phyloP scores from a whole-genome alignment of 2,113 vertebrate species.

The Tretioscincus oriximinensis region DNA sequence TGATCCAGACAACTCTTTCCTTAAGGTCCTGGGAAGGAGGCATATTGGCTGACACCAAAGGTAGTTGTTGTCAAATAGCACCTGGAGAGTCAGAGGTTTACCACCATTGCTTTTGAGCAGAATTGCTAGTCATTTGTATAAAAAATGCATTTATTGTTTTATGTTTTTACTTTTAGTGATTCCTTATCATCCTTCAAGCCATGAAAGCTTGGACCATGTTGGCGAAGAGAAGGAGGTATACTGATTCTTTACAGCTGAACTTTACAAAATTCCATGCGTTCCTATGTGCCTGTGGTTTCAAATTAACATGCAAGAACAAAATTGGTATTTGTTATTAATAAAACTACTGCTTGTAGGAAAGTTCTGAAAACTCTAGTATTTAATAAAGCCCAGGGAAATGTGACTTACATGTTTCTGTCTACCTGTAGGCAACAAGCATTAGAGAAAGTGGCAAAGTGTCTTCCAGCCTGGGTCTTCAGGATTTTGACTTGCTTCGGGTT shows the following conservation, averaged over 20 bases:
- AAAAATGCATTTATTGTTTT: not conserved
- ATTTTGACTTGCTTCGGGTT: constrained; percentile 95
- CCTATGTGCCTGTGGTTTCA: not conserved
- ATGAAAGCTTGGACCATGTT: constrained; percentile 90
- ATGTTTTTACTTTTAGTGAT: constrained; percentile 70
- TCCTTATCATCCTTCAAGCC: constrained; percentile 88
- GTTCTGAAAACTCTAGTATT: not conserved
- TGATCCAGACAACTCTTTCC: too few relatives aligned
- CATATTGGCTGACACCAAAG: too few relatives aligned
- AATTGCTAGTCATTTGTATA: not conserved
- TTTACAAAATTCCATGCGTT: constrained; percentile 52
- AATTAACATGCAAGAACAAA: not conserved
- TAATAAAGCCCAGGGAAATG: not conserved
- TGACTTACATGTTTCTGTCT: not conserved
- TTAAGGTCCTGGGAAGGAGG: too few relatives aligned
- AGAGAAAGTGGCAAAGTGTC: constrained; percentile 91
- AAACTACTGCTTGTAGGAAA: constrained; percentile 1
- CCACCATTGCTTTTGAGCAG: too few relatives aligned
- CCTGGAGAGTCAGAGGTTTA: too few relatives aligned
- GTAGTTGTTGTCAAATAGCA: too few relatives aligned
- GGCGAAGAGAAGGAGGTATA: constrained; percentile 94
- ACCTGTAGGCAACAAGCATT: constrained; percentile 85
- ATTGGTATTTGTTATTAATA: not conserved
- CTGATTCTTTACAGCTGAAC: not conserved
- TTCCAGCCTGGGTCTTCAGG: constrained; percentile 90